Conservation (phyloP, 2,797 vertebrate species). For the Paratrypauchen microcephalus region DNA sequence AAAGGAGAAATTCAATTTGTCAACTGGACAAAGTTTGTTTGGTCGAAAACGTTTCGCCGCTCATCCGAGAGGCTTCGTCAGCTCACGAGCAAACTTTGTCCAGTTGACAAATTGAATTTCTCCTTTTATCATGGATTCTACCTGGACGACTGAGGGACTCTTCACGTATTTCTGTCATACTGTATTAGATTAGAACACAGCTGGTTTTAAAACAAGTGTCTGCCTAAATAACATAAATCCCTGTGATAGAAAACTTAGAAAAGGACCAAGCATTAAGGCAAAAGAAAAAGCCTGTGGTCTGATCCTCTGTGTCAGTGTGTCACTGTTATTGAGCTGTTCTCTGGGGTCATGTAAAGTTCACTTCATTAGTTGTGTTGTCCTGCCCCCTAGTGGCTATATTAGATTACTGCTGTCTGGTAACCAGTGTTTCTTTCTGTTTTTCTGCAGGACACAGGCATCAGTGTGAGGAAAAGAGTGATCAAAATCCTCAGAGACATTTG, state of each 20-base stretch:
- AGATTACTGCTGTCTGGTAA: constrained; percentile 4
- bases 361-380: constrained; percentile 35
- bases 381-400: constrained; percentile 63
- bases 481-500: constrained; percentile 98
- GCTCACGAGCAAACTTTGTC: too few relatives aligned
- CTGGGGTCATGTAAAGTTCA: constrained; percentile 73
- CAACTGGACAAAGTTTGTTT: too few relatives aligned
- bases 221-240: not conserved
- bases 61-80: too few relatives aligned
- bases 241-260: not conserved
- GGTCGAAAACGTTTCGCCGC: too few relatives aligned
- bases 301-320: constrained; percentile 2
- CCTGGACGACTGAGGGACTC: too few relatives aligned
- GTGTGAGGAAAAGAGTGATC: constrained; percentile 95
- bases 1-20: too few relatives aligned
- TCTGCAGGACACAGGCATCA: constrained; percentile 94
- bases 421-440: constrained; percentile 9
- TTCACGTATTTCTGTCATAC: too few relatives aligned
- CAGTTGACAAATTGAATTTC: too few relatives aligned
- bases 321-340: constrained; percentile 70
- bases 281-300: not conserved
- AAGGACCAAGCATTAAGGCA: not conserved
- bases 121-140: too few relatives aligned
- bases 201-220: not conserved
- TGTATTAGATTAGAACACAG: too few relatives aligned